A percentile compares a stretch with the other conserved stretches of the same genome.
These are phyloP conservation scores for Anoplius nigerrimus DNA, from an alignment of 2,888 invertebrate species.

Conservation along the genomic window DNA sequence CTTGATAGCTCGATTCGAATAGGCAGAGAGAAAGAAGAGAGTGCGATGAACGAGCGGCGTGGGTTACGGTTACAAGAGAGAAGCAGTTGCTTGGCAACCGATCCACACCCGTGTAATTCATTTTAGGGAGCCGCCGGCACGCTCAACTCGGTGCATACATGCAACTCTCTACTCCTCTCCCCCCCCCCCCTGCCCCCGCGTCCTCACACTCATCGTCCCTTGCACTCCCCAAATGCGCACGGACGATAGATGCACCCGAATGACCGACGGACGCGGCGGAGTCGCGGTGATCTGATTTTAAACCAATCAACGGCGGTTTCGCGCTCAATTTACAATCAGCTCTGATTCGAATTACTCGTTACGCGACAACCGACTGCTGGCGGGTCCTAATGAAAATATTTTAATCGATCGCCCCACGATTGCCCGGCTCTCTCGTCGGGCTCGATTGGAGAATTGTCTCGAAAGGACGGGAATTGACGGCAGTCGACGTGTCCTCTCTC, in stretches of 20 bases:
- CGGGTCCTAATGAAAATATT: conserved; percentile 55
- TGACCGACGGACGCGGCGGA: conserved; percentile 54
- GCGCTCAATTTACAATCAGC: conserved; percentile 73
- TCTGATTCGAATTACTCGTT: conserved; percentile 63
- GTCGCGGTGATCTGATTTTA: conserved; percentile 72
- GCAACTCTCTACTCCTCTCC: conserved; percentile 36
- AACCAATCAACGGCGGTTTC: conserved; percentile 73
- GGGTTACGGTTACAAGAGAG: conserved; percentile 22
- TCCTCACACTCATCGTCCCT: no score
- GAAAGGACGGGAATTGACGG: conserved; percentile 24
- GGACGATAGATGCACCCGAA: conserved; percentile 59
- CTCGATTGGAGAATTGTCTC: conserved; percentile 30
- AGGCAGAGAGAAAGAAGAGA: neutral
- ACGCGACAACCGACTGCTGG: conserved; percentile 43
- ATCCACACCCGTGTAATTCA: conserved; percentile 65
- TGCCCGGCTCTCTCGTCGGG: conserved; percentile 31
- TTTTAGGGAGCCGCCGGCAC: conserved; percentile 55
- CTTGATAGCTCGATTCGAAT: no score
- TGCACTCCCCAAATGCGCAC: conserved; percentile 47
- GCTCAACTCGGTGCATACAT: conserved; percentile 31
- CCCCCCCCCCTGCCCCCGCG: conserved; percentile 30
- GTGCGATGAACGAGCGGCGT: neutral
- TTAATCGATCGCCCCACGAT: conserved; percentile 53
- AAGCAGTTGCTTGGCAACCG: conserved; percentile 60
- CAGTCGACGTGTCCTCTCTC: conserved; percentile 17